Evolutionary conservation across 2,113 vertebrate genomes (phyloP).

Genomic region (Pollachius pollachius): DNA sequence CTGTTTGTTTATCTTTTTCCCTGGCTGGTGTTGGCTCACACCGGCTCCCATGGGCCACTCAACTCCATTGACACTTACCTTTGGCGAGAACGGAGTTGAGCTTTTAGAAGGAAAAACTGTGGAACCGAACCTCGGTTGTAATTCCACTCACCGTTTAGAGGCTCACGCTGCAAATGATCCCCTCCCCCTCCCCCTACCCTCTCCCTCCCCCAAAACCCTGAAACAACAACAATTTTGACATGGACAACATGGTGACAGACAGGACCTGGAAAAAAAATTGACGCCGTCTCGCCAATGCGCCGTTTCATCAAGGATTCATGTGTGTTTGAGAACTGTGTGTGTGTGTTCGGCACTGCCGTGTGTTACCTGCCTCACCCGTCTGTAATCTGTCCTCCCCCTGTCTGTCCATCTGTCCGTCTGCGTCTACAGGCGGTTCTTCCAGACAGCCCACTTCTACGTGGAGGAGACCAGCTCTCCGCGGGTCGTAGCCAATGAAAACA

Average conservation of each 20-base stretch:
- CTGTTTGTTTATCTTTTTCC: conserved; percentile 47
- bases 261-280: conserved; percentile 44
- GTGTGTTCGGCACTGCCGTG: too few species aligned
- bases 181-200: too few species aligned
- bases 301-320: conserved; percentile 31
- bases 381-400: too few species aligned
- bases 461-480: conserved; percentile 95
- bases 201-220: too few species aligned
- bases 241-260: conserved; percentile 25
- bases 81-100: too few species aligned
- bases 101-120: conserved; percentile 30
- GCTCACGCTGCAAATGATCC: conserved; percentile 23
- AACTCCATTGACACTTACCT: conserved; percentile 4
- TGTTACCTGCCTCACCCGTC: too few species aligned
- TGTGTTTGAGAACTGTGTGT: conserved; percentile 23
- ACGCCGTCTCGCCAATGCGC: conserved; percentile 47
- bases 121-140: conserved; percentile 41
- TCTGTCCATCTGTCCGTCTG: conserved; percentile 31
- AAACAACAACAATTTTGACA: too few species aligned
- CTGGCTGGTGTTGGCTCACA: conserved; percentile 35
- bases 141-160: conserved; percentile 37
- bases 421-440: conserved; percentile 91
- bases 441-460: conserved; percentile 97
- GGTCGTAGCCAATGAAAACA: conserved; percentile 95
- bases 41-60: conserved; percentile 34